phyloP scores from a whole-genome alignment of 2,888 invertebrate species.

The Torymus texanus region DNA sequence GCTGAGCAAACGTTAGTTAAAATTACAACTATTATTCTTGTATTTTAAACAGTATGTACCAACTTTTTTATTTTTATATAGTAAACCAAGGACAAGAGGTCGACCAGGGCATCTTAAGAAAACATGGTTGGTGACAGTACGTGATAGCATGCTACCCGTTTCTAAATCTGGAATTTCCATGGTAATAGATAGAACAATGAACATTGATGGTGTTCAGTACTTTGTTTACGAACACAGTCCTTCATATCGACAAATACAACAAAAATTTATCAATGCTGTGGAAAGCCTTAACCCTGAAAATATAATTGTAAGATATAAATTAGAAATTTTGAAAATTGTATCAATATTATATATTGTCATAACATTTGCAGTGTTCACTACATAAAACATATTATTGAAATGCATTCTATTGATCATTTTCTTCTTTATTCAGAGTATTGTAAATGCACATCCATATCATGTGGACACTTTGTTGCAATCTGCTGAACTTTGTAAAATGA shows the following conservation, averaged over 20 bases:
- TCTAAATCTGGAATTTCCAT: constrained; percentile 85
- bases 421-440: constrained; percentile 77
- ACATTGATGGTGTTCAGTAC: constrained; percentile 76
- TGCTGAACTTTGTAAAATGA: constrained; percentile 86
- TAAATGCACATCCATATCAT: constrained; percentile 86
- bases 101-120: constrained; percentile 79
- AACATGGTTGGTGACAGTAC: constrained; percentile 82
- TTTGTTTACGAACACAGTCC: constrained; percentile 86
- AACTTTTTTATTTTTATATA: constrained; percentile 59
- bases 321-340: no score
- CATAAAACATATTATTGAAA: no score
- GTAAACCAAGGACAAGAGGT: constrained; percentile 78
- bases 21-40: not conserved
- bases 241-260: constrained; percentile 85
- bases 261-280: constrained; percentile 85
- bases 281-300: constrained; percentile 87
- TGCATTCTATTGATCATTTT: not conserved
- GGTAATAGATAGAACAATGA: constrained; percentile 78
- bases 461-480: constrained; percentile 88
- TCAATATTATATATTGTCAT: no score
- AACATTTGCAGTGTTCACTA: no score
- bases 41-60: not conserved
- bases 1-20: constrained; percentile 77
- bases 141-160: constrained; percentile 84
- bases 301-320: constrained; percentile 78